Base-by-base conservation (phyloP, 2,888 invertebrate species). In the Meliscaeva auricollis region DNA sequence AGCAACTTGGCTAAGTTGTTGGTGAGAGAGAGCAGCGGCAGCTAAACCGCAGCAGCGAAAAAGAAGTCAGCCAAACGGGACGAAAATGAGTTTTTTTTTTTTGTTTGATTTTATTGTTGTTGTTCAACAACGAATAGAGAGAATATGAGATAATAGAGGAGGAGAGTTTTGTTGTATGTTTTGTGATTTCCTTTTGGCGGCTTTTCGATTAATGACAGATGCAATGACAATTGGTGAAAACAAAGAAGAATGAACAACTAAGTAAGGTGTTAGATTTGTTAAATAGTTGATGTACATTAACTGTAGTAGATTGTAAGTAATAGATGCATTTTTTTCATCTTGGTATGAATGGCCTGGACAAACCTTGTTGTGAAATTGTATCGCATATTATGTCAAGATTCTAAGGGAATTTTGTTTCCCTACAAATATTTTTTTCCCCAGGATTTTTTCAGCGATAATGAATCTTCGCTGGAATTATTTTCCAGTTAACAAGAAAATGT, bases 1-100 rank as follows among this genome's bases (percentile, higher is more conserved):
- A n/a, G n/a, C 87, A 41, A 76, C 68, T 81, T 85, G 70, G 75
- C 79, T 70, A 46, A 84, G 66, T 79, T 84, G 70, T 35, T 38
- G 38, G 81, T 66, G 72, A 48, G 72, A 62, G 73, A 62, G 73
- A 62, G 60, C n/a, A 62, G 62, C 50, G 41, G 62, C 38, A 41
- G 62, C 60, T 56, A 72, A 66, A 60, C 69, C 54, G 22, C 15
- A 41, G 44, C 22, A 32, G 44, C 32, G 15, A 17, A 46, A 64
- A 20, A 46, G 54, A 54, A 38, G 64, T 38, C 66, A 66, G 50
- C 66, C 66, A 66, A 66, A 66, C 50, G 66, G 50, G 66, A 66
- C 48, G 50, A 66, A 30, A 35, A 22, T 38, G 15, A 26, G 15
- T 44, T 62, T 6, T 41, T 41, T 48, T 17, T 66, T 32, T 13